A percentile compares a stretch with the other conserved stretches of the same genome.
Evolutionary conservation across 2,113 vertebrate genomes (phyloP).

Genomic region (Naja naja): DNA sequence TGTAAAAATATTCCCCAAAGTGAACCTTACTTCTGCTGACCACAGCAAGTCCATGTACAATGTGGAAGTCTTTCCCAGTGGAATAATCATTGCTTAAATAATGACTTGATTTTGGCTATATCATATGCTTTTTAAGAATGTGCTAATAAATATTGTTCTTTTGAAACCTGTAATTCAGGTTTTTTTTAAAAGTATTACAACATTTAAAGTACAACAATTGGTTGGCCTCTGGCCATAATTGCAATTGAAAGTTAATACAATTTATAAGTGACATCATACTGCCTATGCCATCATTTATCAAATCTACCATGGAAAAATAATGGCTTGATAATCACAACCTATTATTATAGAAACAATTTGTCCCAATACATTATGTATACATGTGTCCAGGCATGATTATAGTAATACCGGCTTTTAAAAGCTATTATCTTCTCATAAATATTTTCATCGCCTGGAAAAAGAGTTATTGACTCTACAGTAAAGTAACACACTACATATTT

Average conservation of each 20-base stretch:
- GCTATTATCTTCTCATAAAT: slow-evolving; percentile 65
- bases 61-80: background rate
- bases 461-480: slow-evolving; percentile 52
- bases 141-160: slow-evolving; percentile 24
- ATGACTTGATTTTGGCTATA: background rate
- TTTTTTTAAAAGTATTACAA: slow-evolving; percentile 14
- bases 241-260: slow-evolving; percentile 70
- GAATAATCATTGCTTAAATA: background rate
- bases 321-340: slow-evolving; percentile 64
- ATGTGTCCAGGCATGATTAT: slow-evolving; percentile 58
- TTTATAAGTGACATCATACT: slow-evolving; percentile 58
- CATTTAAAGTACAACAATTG: slow-evolving; percentile 45
- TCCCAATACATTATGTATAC: slow-evolving; percentile 68
- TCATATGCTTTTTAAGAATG: background rate
- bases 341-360: slow-evolving; percentile 71
- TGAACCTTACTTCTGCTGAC: background rate
- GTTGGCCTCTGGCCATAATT: slow-evolving; percentile 57
- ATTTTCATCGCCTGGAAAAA: slow-evolving; percentile 62
- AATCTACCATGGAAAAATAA: slow-evolving; percentile 63
- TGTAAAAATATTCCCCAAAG: background rate
- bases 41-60: background rate
- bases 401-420: slow-evolving; percentile 69
- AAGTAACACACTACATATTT: slow-evolving; percentile 51
- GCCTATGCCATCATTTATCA: slow-evolving; percentile 64
- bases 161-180: slow-evolving; percentile 14